Conservation (phyloP, 2,113 vertebrate species). For the Choloepus hoffmanni region DNA sequence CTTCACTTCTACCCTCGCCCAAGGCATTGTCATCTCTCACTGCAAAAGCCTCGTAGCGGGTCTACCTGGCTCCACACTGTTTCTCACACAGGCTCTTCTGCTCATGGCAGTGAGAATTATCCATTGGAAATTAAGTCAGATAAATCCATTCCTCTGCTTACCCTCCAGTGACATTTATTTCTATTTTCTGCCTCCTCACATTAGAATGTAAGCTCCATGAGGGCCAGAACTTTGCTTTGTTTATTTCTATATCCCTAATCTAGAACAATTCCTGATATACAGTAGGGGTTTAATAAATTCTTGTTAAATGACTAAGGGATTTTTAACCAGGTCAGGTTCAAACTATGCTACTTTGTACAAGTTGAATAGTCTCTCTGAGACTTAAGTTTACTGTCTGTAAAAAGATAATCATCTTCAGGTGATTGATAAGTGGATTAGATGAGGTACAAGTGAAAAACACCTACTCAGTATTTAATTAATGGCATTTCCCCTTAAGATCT, state of each 20-base stretch:
- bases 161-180: background rate
- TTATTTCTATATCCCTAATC: background rate
- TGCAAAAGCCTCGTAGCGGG: background rate
- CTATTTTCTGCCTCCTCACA: background rate
- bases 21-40: background rate
- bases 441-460: conserved; percentile 12
- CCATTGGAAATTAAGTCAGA: background rate
- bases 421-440: background rate
- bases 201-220: background rate
- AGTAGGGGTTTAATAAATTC: background rate
- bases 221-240: background rate
- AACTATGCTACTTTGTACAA: background rate
- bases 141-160: background rate
- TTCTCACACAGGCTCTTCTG: background rate
- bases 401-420: background rate
- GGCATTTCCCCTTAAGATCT: background rate
- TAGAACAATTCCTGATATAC: background rate
- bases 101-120: background rate
- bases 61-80: background rate
- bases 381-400: background rate
- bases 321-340: background rate
- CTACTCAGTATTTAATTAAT: conserved; percentile 54
- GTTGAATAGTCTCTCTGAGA: background rate
- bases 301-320: background rate
- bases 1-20: background rate